Percentiles rank a stretch among this genome's conserved stretches.
Evolutionary conservation across 2,888 invertebrate species (phyloP).

Genomic region (Synergus itoensis): DNA sequence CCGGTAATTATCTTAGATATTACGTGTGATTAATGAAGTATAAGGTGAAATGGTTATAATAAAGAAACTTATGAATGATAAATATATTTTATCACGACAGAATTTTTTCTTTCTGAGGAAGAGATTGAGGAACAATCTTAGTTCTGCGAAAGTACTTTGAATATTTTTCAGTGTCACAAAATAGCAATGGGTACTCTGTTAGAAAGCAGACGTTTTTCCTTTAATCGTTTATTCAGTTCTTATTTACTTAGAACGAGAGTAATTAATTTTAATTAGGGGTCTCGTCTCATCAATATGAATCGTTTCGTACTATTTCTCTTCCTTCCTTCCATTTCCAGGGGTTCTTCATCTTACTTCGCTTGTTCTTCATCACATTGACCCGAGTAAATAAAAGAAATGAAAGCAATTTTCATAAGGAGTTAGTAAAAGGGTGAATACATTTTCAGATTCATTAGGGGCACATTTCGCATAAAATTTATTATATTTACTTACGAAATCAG

Average conservation of each 20-base stretch:
- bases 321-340: constrained; percentile 3
- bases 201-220: constrained; percentile 30
- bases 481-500: background rate
- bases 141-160: constrained; percentile 11
- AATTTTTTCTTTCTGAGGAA: background rate
- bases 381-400: constrained; percentile 14
- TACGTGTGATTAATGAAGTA: background rate
- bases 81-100: background rate
- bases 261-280: constrained; percentile 36
- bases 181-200: constrained; percentile 35
- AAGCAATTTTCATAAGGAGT: constrained; percentile 18
- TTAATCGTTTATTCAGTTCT: constrained; percentile 33
- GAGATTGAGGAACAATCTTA: background rate
- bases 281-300: constrained; percentile 38
- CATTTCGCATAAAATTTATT: background rate
- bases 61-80: background rate
- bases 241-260: constrained; percentile 36
- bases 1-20: background rate
- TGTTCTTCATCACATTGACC: background rate
- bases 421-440: constrained; percentile 19
- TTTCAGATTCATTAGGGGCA: background rate
- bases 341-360: constrained; percentile 22
- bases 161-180: constrained; percentile 28
- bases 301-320: constrained; percentile 27
- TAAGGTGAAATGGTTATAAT: background rate